Evolutionary conservation across 2,888 invertebrate species (phyloP).

Genomic region (Parnassius smintheus): DNA sequence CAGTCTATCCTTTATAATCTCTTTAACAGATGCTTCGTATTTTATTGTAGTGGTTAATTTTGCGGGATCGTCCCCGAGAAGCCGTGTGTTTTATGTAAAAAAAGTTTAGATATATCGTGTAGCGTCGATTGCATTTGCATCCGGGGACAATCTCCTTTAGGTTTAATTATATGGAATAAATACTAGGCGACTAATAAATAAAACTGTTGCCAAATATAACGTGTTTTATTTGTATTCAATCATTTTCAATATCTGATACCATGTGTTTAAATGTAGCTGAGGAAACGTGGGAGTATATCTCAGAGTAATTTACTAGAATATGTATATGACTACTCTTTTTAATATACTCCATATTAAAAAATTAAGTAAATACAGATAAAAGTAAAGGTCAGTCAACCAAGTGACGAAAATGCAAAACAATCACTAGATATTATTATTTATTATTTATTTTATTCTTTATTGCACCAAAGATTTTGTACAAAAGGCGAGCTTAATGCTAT

Average conservation of each 20-base stretch:
- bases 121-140: not conserved
- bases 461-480: too few relatives aligned
- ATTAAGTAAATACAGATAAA: too few relatives aligned
- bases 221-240: constrained; percentile 35
- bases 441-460: too few relatives aligned
- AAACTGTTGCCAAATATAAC: constrained; percentile 40
- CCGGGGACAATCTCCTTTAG: constrained; percentile 30
- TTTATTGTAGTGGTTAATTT: constrained; percentile 37
- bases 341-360: too few relatives aligned
- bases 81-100: constrained; percentile 25
- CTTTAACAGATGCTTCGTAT: constrained; percentile 37
- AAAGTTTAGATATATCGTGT: constrained; percentile 6
- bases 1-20: constrained; percentile 42
- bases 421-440: constrained; percentile 22
- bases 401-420: not conserved
- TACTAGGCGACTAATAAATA: constrained; percentile 41
- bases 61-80: constrained; percentile 19
- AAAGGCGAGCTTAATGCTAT: too few relatives aligned
- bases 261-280: too few relatives aligned
- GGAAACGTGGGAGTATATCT: too few relatives aligned
- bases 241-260: too few relatives aligned
- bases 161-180: constrained; percentile 34
- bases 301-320: too few relatives aligned
- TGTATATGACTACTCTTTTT: too few relatives aligned
- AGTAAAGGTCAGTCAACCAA: too few relatives aligned